These are phyloP conservation scores for Copidosoma floridanum DNA, from an alignment of 1,140 invertebrate genomes.

Conservation along the genomic window DNA sequence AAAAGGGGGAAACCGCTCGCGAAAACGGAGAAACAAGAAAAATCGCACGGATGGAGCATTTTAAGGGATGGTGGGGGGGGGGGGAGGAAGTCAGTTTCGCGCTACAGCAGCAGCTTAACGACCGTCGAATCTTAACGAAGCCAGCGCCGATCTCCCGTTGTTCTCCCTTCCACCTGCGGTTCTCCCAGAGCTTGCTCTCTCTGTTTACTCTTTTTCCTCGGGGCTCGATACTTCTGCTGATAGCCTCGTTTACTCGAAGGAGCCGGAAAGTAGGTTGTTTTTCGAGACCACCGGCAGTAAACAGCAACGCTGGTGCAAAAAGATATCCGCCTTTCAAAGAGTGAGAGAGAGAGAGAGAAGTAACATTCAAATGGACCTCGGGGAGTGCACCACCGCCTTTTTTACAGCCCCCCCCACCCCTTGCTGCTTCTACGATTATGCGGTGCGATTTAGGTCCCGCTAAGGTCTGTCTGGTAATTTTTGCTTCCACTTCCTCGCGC, in stretches of 20 bases:
- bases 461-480: too few species aligned
- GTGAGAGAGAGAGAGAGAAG: neutral
- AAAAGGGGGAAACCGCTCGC: too few species aligned
- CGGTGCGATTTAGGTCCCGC: neutral
- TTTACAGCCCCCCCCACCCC: too few species aligned
- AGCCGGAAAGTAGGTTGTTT: conserved; percentile 2
- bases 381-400: neutral
- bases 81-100: too few species aligned
- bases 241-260: neutral
- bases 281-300: too few species aligned
- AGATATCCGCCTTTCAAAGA: too few species aligned
- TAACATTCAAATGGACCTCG: conserved; percentile 1
- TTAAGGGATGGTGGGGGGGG: too few species aligned
- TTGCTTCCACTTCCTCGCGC: too few species aligned
- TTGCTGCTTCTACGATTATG: neutral
- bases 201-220: neutral
- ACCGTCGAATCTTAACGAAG: conserved; percentile 25
- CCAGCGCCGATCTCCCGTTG: neutral
- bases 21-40: too few species aligned
- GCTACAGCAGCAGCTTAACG: too few species aligned
- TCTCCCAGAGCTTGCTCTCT: neutral
- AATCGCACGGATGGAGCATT: too few species aligned
- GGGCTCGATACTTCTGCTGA: neutral
- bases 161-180: conserved; percentile 1
- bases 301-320: too few species aligned